Evolutionary conservation across 1,140 invertebrate species (phyloP).

Genomic region (Drosophila oshimai): DNA sequence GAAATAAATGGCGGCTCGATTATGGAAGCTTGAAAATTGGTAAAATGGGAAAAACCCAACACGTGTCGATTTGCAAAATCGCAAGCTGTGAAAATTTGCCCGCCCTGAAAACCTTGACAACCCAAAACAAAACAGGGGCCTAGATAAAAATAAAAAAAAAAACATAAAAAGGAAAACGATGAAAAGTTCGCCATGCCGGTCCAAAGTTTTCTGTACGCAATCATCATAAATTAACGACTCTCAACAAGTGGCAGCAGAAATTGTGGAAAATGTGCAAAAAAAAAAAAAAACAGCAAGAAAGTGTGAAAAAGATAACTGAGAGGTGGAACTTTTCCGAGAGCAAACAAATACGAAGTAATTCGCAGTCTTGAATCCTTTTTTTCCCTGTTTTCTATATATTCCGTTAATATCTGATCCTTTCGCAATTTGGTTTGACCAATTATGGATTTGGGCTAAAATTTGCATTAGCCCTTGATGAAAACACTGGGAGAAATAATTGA

Average conservation of each 20-base stretch:
- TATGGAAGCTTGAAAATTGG: background rate
- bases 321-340: slow-evolving; percentile 13
- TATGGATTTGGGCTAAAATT: background rate
- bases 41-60: background rate
- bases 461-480: background rate
- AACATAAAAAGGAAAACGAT: background rate
- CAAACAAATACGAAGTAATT: background rate
- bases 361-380: background rate
- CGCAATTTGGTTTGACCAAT: background rate
- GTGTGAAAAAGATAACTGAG: background rate
- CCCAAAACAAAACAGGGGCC: slow-evolving; percentile 1
- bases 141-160: background rate
- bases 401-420: background rate
- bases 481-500: background rate
- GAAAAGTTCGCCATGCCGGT: slow-evolving; percentile 17
- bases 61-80: slow-evolving; percentile 18
- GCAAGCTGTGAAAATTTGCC: slow-evolving; percentile 12
- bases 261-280: slow-evolving; percentile 6
- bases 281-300: too few relatives aligned
- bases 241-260: slow-evolving; percentile 35
- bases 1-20: slow-evolving; percentile 11
- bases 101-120: background rate
- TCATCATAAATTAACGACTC: slow-evolving; percentile 38
- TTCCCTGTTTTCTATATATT: background rate
- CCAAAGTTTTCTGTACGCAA: slow-evolving; percentile 27